A percentile compares a stretch with the other conserved stretches of the same genome.
Conservation (phyloP, 2,113 vertebrate species). For the Fukomys damarensis region DNA sequence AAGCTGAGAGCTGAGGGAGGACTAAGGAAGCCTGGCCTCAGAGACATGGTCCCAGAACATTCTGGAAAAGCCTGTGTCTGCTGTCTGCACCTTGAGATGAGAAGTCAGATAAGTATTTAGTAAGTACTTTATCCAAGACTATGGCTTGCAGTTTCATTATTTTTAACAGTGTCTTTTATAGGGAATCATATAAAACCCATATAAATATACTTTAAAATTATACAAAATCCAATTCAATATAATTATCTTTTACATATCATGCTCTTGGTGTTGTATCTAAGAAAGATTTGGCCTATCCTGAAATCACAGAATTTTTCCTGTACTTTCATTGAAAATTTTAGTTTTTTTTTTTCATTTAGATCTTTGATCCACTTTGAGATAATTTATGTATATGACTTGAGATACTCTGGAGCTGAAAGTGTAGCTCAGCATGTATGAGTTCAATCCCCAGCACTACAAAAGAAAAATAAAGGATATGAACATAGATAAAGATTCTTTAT, state of each 20-base stretch:
- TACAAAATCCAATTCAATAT: background rate
- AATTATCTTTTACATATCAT: background rate
- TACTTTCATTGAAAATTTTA: background rate
- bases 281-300: background rate
- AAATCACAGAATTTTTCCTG: background rate
- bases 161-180: background rate
- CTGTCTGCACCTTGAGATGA: no score
- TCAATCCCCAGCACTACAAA: background rate
- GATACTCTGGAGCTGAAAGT: background rate
- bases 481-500: background rate
- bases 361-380: background rate
- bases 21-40: no score
- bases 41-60: no score
- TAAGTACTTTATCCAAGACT: no score
- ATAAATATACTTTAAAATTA: background rate
- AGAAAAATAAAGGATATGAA: background rate
- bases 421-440: background rate
- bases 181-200: background rate
- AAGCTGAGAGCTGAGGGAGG: no score
- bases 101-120: background rate
- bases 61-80: no score
- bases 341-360: background rate
- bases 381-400: background rate
- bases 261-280: background rate
- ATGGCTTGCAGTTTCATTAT: background rate